Base-by-base conservation (phyloP, 2,113 vertebrate genomes). In the Phalacrocorax brasilianus region DNA sequence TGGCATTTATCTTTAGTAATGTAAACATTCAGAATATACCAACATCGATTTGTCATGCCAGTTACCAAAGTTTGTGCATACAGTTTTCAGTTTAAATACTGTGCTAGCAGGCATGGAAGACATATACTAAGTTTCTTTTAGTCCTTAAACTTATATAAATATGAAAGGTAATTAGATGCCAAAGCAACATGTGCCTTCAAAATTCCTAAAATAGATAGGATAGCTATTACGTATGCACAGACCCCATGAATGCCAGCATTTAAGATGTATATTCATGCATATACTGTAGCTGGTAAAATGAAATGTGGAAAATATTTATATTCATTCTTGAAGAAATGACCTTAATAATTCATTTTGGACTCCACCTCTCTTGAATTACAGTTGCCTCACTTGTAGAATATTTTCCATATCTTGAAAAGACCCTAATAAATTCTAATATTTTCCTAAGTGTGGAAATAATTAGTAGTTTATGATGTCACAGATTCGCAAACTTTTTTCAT, bases 371-470 rank as follows among this genome's bases (percentile, higher is more conserved):
- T 87, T 81, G 58, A 97, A 56, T 82, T 94, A 93, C 84, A 90
- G 74, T 90, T 74, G 94, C 82, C 96, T 97, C 42, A 92, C 67
- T 95, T 85, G 28, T 91, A 53, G 88, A 74, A 65, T 91, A 93
- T 94, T 97, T 96, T 93, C 85, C 75, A 56, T 88, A 74, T 79
- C 75, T 97, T 96, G 47, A 95, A 97, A 97, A 53, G 81, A 85
- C n/a, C 49, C 53, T 93, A 91, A 93, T 88, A 90, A 96, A 76
- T 96, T 93, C 63, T 96, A 50, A 78, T 96, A 89, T 91, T 97
- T 97, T 97, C 68, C 70, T 32, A 89, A 94, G 45, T 92, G 50
- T 97, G 95, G 95, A 95, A 97, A 97, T 83, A 96, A 95, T 96
- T 91, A 88, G 55, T 72, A 96, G n/a, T 89, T 94, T 73, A 85